These are phyloP conservation scores for Manis crassicaudata DNA, from an alignment of 2,797 vertebrate species.

Conservation along the genomic window DNA sequence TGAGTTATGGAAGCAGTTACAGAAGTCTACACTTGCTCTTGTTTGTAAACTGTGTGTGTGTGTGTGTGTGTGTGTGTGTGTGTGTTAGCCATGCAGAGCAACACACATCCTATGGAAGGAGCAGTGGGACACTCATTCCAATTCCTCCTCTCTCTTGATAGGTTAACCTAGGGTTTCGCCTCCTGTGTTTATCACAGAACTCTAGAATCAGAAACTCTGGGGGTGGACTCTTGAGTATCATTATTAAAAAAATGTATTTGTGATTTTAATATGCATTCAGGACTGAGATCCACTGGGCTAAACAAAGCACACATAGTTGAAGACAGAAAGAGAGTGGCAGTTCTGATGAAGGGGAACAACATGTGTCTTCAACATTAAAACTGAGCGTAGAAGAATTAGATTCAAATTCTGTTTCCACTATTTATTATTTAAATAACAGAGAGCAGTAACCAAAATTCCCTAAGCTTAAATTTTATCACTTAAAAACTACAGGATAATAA, in stretches of 20 bases:
- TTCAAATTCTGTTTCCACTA: not conserved
- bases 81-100: not conserved
- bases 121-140: not conserved
- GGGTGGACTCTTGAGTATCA: not conserved
- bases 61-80: not conserved
- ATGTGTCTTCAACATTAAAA: not conserved
- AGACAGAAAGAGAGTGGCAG: not conserved
- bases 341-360: not conserved
- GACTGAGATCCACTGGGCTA: not conserved
- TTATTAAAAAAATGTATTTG: not conserved
- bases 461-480: not conserved
- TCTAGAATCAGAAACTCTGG: slow-evolving; percentile 10
- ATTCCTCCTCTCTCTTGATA: not conserved
- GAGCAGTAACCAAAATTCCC: not conserved
- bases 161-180: not conserved
- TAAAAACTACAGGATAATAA: not conserved
- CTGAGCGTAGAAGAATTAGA: not conserved
- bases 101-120: not conserved
- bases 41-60: not conserved
- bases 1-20: not conserved
- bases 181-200: not conserved
- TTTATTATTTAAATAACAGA: not conserved
- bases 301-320: not conserved
- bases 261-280: not conserved
- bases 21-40: not conserved